Conservation (phyloP, 2,797 vertebrate species). For the Lepidocolaptes lacrymiger region DNA sequence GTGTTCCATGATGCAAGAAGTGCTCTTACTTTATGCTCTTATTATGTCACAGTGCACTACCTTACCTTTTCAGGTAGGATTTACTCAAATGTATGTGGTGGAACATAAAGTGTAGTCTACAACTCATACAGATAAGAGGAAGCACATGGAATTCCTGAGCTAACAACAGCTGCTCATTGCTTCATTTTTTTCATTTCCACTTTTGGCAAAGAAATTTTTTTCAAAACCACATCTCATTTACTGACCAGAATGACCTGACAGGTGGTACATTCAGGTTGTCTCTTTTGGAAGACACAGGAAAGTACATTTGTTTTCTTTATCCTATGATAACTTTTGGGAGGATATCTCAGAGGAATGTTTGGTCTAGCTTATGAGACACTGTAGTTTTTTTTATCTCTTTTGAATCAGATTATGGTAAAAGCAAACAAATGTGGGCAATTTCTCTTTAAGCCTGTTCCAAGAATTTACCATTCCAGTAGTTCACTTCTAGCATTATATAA, state of each 20-base stretch:
- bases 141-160: neutral
- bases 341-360: conserved; percentile 19
- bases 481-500: neutral
- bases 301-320: conserved; percentile 12
- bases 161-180: neutral
- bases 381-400: neutral
- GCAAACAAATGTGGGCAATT: neutral
- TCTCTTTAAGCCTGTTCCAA: conserved; percentile 3
- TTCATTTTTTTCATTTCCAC: neutral
- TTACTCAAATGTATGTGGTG: neutral
- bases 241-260: neutral
- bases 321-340: neutral
- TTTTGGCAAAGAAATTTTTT: neutral
- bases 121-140: neutral
- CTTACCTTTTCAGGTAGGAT: neutral
- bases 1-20: neutral
- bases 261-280: neutral
- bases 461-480: neutral
- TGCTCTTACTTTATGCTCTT: neutral
- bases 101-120: neutral
- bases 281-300: neutral
- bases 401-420: conserved; percentile 22
- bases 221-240: neutral
- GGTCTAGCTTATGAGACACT: neutral
- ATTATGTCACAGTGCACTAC: neutral